Conservation (phyloP, 2,113 vertebrate genomes). For the Phalacrocorax carbo region DNA sequence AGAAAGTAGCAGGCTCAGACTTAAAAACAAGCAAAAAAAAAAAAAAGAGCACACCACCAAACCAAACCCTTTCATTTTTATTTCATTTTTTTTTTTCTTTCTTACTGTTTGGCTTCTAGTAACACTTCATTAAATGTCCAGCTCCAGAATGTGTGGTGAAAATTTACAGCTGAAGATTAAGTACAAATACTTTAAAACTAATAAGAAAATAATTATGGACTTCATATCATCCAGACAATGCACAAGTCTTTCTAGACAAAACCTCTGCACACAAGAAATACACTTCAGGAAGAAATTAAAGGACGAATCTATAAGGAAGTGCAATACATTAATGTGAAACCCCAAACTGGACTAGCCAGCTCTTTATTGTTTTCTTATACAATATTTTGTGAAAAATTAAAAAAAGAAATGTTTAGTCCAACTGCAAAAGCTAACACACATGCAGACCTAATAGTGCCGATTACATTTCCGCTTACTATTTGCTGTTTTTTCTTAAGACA, state of each 20-base stretch:
- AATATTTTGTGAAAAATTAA: neutral
- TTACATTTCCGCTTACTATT: constrained; percentile 5
- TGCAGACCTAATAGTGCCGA: neutral
- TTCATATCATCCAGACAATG: neutral
- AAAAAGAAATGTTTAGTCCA: neutral
- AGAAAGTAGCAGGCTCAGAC: neutral
- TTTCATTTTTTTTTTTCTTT: neutral
- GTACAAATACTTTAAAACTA: neutral
- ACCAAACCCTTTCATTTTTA: neutral
- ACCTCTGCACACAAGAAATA: neutral
- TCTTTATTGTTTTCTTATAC: constrained; percentile 39
- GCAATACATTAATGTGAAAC: neutral
- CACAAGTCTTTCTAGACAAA: neutral
- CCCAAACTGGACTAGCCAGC: neutral
- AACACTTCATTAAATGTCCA: neutral
- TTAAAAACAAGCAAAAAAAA: neutral
- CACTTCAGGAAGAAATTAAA: neutral
- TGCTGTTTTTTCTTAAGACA: neutral
- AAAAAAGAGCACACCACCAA: neutral
- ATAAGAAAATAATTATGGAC: neutral
- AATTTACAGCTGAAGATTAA: neutral
- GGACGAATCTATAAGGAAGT: neutral
- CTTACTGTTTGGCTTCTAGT: neutral
- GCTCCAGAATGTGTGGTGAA: neutral
- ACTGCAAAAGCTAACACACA: neutral